These are phyloP conservation scores for Noctua comes DNA, from an alignment of 2,888 invertebrate species.

Conservation along the genomic window DNA sequence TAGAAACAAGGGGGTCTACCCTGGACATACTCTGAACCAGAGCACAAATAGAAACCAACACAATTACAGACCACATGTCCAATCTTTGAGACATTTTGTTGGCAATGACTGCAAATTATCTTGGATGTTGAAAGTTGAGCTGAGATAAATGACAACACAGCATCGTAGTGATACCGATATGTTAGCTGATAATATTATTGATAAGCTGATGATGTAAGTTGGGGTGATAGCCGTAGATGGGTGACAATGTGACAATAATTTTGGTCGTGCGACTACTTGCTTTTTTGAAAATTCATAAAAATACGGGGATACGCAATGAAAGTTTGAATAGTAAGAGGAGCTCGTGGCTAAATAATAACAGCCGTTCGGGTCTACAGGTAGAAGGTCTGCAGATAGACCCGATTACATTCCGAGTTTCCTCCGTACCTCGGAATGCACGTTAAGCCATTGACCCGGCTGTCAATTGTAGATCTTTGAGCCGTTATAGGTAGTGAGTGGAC, in stretches of 20 bases:
- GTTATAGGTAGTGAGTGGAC: no score
- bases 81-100: neutral
- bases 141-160: constrained; percentile 16
- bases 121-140: neutral
- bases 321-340: no score
- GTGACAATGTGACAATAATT: neutral
- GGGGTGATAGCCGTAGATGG: neutral
- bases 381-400: no score
- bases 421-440: no score
- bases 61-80: constrained; percentile 24
- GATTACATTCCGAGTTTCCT: no score
- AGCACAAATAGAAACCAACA: constrained; percentile 24
- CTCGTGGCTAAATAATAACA: no score
- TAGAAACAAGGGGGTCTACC: constrained; percentile 63
- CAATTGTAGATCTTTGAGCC: no score
- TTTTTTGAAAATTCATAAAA: neutral
- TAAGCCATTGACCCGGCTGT: no score
- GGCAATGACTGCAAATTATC: neutral
- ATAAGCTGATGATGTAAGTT: neutral
- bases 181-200: neutral
- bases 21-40: constrained; percentile 33
- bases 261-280: neutral
- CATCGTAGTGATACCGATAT: neutral
- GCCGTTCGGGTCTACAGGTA: no score
- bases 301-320: neutral